These are phyloP conservation scores for Tragelaphus imberbis DNA, from an alignment of 2,113 vertebrate genomes.

Conservation along the genomic window DNA sequence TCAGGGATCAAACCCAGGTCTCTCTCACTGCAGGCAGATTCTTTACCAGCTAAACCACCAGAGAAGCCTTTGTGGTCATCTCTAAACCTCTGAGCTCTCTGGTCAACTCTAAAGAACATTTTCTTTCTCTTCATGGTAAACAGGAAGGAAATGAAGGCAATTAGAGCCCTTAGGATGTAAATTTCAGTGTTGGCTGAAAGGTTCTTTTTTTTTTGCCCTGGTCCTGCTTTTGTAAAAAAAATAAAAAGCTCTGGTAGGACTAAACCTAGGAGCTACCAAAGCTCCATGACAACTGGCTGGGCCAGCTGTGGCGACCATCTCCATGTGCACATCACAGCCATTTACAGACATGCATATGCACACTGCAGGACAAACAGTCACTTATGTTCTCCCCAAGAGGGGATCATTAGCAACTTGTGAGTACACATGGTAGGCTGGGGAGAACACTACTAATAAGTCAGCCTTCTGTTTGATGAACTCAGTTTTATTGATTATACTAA, in stretches of 20 bases:
- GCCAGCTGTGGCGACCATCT: slow-evolving; percentile 77
- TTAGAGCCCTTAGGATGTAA: slow-evolving; percentile 84
- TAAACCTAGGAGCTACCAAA: slow-evolving; percentile 80
- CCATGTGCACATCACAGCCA: slow-evolving; percentile 68
- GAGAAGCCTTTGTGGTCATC: neutral
- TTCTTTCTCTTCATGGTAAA: slow-evolving; percentile 42
- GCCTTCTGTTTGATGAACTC: slow-evolving; percentile 71
- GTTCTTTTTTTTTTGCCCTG: slow-evolving; percentile 72
- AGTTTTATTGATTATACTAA: slow-evolving; percentile 69
- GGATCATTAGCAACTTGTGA: slow-evolving; percentile 63
- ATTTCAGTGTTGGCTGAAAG: slow-evolving; percentile 82
- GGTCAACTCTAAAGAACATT: slow-evolving; percentile 27
- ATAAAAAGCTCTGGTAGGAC: slow-evolving; percentile 84
- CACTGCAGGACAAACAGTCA: slow-evolving; percentile 44
- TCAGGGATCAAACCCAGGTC: neutral
- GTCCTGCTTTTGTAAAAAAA: slow-evolving; percentile 82
- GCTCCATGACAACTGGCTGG: slow-evolving; percentile 83
- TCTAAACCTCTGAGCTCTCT: neutral
- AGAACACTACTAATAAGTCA: slow-evolving; percentile 38
- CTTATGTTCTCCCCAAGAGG: slow-evolving; percentile 49
- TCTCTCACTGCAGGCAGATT: neutral
- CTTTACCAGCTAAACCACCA: neutral
- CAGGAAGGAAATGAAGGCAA: slow-evolving; percentile 71
- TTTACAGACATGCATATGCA: slow-evolving; percentile 52
- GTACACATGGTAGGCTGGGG: slow-evolving; percentile 20